phyloP scores from a whole-genome alignment of 2,888 invertebrate species.

The Chrysolina oricalcia region DNA sequence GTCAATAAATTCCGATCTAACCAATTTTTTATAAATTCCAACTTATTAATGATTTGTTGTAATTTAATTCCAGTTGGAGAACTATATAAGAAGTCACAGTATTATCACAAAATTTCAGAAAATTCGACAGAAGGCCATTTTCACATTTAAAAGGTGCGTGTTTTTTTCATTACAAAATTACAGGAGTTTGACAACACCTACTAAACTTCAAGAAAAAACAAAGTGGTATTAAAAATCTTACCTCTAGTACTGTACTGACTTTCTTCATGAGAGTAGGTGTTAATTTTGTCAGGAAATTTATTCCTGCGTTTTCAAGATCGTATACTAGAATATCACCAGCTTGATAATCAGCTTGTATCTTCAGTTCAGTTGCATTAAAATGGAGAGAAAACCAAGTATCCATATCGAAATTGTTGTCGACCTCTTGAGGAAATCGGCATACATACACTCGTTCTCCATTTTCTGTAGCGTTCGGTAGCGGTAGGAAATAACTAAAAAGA shows the following conservation, averaged over 20 bases:
- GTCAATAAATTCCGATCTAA: no score
- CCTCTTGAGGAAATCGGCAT: slow-evolving; percentile 65
- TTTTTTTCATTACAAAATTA: no score
- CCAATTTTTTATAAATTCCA: no score
- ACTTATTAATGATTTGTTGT: no score
- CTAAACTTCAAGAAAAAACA: no score
- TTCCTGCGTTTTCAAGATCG: slow-evolving; percentile 38
- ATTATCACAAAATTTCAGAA: no score
- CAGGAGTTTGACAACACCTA: no score
- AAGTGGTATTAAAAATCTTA: slow-evolving; percentile 40
- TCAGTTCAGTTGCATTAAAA: slow-evolving; percentile 57
- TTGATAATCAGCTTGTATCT: slow-evolving; percentile 47
- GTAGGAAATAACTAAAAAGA: slow-evolving; percentile 38
- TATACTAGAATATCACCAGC: slow-evolving; percentile 39
- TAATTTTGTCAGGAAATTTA: slow-evolving; percentile 44
- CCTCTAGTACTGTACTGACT: slow-evolving; percentile 40
- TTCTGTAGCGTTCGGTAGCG: slow-evolving; percentile 69
- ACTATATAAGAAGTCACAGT: no score
- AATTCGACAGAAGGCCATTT: no score
- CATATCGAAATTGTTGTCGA: slow-evolving; percentile 62
- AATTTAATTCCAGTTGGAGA: no score
- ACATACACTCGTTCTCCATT: slow-evolving; percentile 72
- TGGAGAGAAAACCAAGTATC: slow-evolving; percentile 69
- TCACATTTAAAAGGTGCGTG: no score
- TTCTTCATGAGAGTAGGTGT: slow-evolving; percentile 46